Base-by-base conservation (phyloP, 2,113 vertebrate species). In the Theropithecus gelada region DNA sequence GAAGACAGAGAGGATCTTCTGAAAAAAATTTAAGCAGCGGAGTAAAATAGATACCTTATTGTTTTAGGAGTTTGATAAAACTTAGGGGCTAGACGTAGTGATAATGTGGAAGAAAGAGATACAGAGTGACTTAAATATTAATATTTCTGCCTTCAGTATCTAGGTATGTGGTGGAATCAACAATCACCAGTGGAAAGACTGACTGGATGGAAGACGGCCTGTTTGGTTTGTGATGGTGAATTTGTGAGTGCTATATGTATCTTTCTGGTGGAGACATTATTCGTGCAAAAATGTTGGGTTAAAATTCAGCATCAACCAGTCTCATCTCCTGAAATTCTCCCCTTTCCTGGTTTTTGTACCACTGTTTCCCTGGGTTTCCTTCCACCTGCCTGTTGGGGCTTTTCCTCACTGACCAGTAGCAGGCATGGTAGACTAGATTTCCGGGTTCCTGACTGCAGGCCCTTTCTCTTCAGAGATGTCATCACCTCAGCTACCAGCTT, bases 41-140 rank as follows among this genome's bases (percentile, higher is more conserved):
- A 72, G 13, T 59, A 35, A 89, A 64, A 64, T 13, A 64, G 52
- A 78, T 45, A 94, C 6, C 40, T 80, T 55, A 90, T 40, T 94
- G 72, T 88, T 76, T 79, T 43, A 94, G 59, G 38, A 95, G 43
- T 45, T 40, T 96, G 16, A 45, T 88, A 93, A 93, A 66, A 73
- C 17, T 50, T 76, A 23, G 32, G 45, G 30, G n/a, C 76, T 35
- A 50, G 52, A 90, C 27, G 6, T 64, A 73, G 16, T 32, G 8
- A 52, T 55, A n/a, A 68, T 16, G 18, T 2, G 3, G 16, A 38
- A 93, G 66, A 45, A 84, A 75, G 16, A n/a, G 11, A 57, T 48
- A 48, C 45, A 59, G 30, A 43, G 43, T 68, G 20, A 35, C 11
- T 59, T 88, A 12, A 55, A 6, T 59, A 64, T 66, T 85, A 88